Conservation (phyloP, 2,888 invertebrate genomes). For the Parelbella ahira region DNA sequence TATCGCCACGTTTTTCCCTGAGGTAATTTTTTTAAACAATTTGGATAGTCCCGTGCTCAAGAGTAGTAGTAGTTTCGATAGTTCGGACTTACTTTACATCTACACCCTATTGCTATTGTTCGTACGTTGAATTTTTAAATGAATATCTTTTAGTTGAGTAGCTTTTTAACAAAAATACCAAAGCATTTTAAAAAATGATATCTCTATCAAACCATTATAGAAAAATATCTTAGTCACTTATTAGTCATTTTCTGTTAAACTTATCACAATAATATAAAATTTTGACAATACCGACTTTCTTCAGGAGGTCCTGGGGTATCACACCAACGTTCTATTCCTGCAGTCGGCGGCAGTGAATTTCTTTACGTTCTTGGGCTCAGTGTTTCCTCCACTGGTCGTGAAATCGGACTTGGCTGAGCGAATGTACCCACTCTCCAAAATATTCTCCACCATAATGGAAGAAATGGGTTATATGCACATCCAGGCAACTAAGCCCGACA, state of each 20-base stretch:
- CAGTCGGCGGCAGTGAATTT: slow-evolving; percentile 35
- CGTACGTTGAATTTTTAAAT: no score
- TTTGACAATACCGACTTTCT: neutral
- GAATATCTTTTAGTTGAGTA: no score
- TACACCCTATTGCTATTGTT: no score
- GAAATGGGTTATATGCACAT: slow-evolving; percentile 64
- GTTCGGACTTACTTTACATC: no score
- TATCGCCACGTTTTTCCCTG: slow-evolving; percentile 83
- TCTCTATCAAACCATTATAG: no score
- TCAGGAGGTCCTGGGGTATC: slow-evolving; percentile 64
- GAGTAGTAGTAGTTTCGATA: no score
- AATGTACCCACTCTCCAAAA: slow-evolving; percentile 69
- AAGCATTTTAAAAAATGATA: no score
- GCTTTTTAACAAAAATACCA: no score
- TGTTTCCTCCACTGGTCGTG: slow-evolving; percentile 75
- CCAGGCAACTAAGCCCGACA: slow-evolving; percentile 88
- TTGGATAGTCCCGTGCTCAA: no score
- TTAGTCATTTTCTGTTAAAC: no score
- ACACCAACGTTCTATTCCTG: slow-evolving; percentile 81
- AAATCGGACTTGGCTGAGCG: slow-evolving; percentile 62
- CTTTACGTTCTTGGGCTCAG: slow-evolving; percentile 43
- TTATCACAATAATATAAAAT: no score
- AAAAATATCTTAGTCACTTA: no score
- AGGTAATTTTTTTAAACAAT: slow-evolving; percentile 29
- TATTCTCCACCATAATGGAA: slow-evolving; percentile 42